These are phyloP conservation scores for Peucedramus taeniatus DNA, from an alignment of 2,113 vertebrate genomes.

Conservation along the genomic window DNA sequence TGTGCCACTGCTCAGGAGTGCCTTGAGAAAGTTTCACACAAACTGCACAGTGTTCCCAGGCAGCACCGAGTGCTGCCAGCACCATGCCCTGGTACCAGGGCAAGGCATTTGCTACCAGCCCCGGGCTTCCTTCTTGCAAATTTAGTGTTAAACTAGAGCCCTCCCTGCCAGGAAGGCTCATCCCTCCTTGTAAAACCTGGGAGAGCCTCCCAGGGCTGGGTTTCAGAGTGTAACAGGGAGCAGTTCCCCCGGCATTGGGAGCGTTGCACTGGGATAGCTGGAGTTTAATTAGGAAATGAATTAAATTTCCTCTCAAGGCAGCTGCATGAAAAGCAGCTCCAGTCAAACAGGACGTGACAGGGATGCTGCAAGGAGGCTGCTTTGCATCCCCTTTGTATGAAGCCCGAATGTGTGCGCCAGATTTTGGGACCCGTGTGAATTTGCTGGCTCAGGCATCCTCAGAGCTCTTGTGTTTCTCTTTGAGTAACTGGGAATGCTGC, in stretches of 20 bases:
- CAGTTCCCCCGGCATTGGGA: neutral
- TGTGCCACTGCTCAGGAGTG: fast-evolving
- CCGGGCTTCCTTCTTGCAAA: neutral
- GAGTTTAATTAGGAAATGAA: constrained; percentile 41
- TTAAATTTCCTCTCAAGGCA: constrained; percentile 44
- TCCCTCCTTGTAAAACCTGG: neutral
- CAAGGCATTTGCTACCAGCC: neutral
- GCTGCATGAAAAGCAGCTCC: constrained; percentile 63
- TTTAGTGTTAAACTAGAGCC: neutral
- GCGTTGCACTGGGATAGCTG: neutral
- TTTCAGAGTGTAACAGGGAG: neutral
- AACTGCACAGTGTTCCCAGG: neutral
- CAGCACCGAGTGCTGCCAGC: neutral
- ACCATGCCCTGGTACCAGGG: neutral
- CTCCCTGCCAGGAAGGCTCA: neutral
- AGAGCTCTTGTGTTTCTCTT: neutral
- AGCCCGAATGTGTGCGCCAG: neutral
- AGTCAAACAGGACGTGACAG: constrained; percentile 45
- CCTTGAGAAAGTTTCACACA: neutral
- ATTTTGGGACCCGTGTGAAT: constrained; percentile 43
- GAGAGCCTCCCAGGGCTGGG: neutral
- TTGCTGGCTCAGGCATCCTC: constrained; percentile 7
- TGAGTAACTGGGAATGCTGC: neutral
- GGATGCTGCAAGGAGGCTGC: constrained; percentile 55
- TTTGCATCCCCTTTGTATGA: constrained; percentile 60